phyloP scores from a whole-genome alignment of 2,797 vertebrate species.

The Eremophila alpestris region DNA sequence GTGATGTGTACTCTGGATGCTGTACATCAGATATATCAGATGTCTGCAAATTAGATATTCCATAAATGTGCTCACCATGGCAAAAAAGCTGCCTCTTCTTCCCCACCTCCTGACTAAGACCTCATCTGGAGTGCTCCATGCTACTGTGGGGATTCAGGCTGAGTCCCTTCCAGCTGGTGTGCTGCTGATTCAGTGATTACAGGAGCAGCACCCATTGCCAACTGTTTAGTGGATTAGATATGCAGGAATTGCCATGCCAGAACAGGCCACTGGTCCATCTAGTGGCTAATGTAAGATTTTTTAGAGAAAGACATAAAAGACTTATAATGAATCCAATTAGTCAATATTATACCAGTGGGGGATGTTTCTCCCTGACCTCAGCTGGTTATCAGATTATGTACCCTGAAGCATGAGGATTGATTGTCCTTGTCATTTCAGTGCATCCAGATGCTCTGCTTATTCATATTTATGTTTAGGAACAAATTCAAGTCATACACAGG shows the following conservation, averaged over 20 bases:
- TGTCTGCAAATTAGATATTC: not conserved
- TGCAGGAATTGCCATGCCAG: not conserved
- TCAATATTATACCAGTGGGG: slow-evolving; percentile 47
- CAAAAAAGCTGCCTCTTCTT: not conserved
- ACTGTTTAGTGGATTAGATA: not conserved
- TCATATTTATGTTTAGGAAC: slow-evolving; percentile 11
- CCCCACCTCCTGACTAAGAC: not conserved
- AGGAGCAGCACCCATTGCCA: not conserved
- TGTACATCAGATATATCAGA: not conserved
- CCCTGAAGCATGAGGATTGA: slow-evolving; percentile 70
- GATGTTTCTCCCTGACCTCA: slow-evolving; percentile 74
- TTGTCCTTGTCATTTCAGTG: slow-evolving; percentile 64
- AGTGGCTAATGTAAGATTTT: slow-evolving; percentile 64
- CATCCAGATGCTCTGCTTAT: slow-evolving; percentile 68
- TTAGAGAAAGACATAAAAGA: slow-evolving; percentile 67
- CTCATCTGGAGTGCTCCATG: not conserved
- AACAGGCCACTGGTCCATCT: not conserved
- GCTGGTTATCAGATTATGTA: slow-evolving; percentile 71
- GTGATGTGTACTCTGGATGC: not conserved
- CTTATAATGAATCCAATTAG: slow-evolving; percentile 65
- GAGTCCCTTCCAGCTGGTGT: not conserved
- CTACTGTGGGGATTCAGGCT: not conserved
- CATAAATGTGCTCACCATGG: not conserved
- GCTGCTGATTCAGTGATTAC: not conserved
- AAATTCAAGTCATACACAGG: not conserved